A percentile compares a stretch with the other conserved stretches of the same genome.
Evolutionary conservation across 1,140 invertebrate species (phyloP).

Genomic region (Drosophila nikananu): DNA sequence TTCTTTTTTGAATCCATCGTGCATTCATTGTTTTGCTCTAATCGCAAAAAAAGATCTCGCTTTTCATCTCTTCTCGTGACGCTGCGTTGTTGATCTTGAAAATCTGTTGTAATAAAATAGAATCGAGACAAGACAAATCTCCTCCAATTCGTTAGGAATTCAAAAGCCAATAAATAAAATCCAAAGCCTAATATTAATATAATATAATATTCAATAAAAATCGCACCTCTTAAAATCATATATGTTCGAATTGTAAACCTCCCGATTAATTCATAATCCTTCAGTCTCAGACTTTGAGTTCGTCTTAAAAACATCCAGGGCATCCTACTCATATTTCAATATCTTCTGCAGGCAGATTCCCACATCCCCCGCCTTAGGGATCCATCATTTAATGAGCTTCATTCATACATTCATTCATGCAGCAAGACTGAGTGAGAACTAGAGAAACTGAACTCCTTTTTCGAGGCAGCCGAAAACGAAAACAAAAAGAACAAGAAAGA

Average conservation of each 20-base stretch:
- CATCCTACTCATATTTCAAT: constrained; percentile 69
- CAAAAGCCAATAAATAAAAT: constrained; percentile 1
- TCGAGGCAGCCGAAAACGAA: constrained; percentile 29
- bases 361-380: constrained; percentile 54
- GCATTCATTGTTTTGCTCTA: constrained; percentile 79
- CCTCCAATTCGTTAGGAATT: constrained; percentile 23
- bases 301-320: constrained; percentile 46
- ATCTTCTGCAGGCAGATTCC: constrained; percentile 56
- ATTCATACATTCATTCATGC: constrained; percentile 73
- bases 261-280: not conserved
- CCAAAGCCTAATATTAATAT: not conserved
- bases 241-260: too few species aligned
- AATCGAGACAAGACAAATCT: constrained; percentile 37
- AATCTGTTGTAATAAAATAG: constrained; percentile 49
- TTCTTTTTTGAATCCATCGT: constrained; percentile 70
- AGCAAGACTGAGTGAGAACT: constrained; percentile 46
- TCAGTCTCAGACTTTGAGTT: not conserved
- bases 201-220: not conserved
- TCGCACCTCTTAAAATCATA: too few species aligned
- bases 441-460: constrained; percentile 61
- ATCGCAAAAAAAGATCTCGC: constrained; percentile 78
- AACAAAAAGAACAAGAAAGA: constrained; percentile 4
- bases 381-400: constrained; percentile 80
- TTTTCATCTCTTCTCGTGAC: constrained; percentile 80
- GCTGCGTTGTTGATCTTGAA: constrained; percentile 83